Evolutionary conservation across 37 sponge, comb jelly and placozoan genomes (phyloP), one percentile per base, ranked within the genome.

Genomic region (Hormiphora californensis): DNA sequence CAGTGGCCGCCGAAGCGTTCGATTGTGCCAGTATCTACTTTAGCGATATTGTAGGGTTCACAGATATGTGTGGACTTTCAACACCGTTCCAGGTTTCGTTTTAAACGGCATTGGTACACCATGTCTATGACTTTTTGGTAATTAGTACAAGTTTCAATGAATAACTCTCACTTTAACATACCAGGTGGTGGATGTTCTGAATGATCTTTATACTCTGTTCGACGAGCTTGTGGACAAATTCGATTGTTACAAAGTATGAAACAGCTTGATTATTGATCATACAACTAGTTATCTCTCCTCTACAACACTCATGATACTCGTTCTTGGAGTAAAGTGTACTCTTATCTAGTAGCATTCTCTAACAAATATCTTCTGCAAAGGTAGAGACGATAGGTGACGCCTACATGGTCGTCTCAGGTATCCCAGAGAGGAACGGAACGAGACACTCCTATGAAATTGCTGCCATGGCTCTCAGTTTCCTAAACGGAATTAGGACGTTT

Each of bases 341-440:
- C n/a, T n/a, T n/a, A n/a, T n/a, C n/a, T n/a, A n/a, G n/a, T n/a
- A n/a, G n/a, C n/a, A n/a, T n/a, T n/a, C n/a, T n/a, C n/a, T n/a
- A n/a, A n/a, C n/a, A 49, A 49, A 49, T 15, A 49, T 17, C 9
- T 17, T 15, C 12, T 49, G 12, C 9, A 49, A 5, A 57, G 61
- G 61, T 57, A 5, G 61, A 57, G 61, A 57, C 61, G 7, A 57
- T 57, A 19, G 61, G 61, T 23, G 61, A 57, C 23, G 61, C 61
- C 7, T 57, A 57, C 61, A 57, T 57, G 61, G 61, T 57, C 3
- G 61, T 57, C 61, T 57, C 61, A 5, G 61, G 61, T 57, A 57
- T 57, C 7, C 61, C 61, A 5, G 30, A 57, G 61, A 57, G 61
- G 61, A 57, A 57, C 61, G 61, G n/a, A 15, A 30, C n/a, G 61